Base-by-base conservation (phyloP, 1,140 invertebrate species). In the Cyclargus thomasi region DNA sequence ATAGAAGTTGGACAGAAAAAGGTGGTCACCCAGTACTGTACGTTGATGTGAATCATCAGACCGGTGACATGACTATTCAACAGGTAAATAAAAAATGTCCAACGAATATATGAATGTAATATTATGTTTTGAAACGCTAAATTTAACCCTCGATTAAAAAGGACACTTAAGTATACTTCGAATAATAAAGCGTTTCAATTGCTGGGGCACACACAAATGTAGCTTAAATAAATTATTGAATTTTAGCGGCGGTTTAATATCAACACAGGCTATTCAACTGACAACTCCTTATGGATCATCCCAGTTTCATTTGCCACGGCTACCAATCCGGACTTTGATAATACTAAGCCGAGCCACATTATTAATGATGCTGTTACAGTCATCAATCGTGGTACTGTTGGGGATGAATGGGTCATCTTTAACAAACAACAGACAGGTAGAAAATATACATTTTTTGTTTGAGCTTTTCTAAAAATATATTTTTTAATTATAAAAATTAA, bases 351-450 rank as follows among this genome's bases (percentile, higher is more conserved):
- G 2, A 73, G 63, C 2, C 79, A 87, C 18, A 78, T 89, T 20
- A 67, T 90, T 10, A 77, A 57, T 0, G 65, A 78, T 1, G 63
- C 77, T 7, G 76, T 79, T 5, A 78, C 75, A 20, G 66, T 76
- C 8, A 81, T 89, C 8, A 73, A 82, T 65, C 85, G 76, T 21
- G 75, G 76, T 0, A 64, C 68, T 1, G 23, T 70, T 36, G 85
- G 84, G 20, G 79, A 91, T 2, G 80, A 92, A 20, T 94, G 92
- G 93, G 74, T 93, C 14, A 81, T 94, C 14, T 82, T 94, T 47
- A 94, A 94, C 67, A 92, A 91, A 62, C 91, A 93, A 67, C 93
- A 93, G 71, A 92, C 89, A 57, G 93, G 93, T 91, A 79, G 2
- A 16, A 29, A 4, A n/a, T n/a, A n/a, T 29, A 29, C 5, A 0